Evolutionary conservation across 2,888 invertebrate genomes (phyloP), one percentile per base, ranked within the genome.

Genomic region (Axea sp.): DNA sequence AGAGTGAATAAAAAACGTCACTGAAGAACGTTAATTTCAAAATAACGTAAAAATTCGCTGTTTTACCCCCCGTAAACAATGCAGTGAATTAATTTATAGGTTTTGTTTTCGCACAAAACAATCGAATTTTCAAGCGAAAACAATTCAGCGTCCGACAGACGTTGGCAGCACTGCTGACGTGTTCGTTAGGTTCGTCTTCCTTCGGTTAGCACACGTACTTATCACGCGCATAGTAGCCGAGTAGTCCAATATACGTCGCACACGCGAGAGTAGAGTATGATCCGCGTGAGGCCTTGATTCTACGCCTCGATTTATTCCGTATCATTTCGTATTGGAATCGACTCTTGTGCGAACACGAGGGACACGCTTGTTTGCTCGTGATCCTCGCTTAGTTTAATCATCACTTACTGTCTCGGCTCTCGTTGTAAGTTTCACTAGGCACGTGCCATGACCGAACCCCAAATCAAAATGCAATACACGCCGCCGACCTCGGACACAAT

Each of bases 401-500:
- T 30, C 28, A 6, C 6, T 8, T 2, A 14, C 14, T n/a, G n/a
- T 6, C 31, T 31, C 19, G 47, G 26, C 22, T 33, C 28, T 26
- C 12, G 12, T 22, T 39, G 11, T 0, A 49, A 26, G 28, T 55
- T 41, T 22, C 6, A 8, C 7, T 17, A 51, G 39, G 19, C 47
- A 30, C 49, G 45, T 62, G 76, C 72, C 55, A 80, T 80, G 81
- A 79, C 74, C 65, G 78, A 80, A 62, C 41, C 74, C 14, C 75
- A 81, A 73, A 82, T 80, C 68, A 83, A 86, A 65, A 86, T 84
- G 85, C 87, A 85, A 73, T 86, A 86, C 74, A 85, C 86, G 83
- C 94, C 94, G 68, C 94, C 95, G 47, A 94, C 93, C 5, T 92
- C 94, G 68, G 95, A 95, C 85, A 95, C 95, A 37, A 94, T 95